Evolutionary conservation across 2,888 invertebrate genomes (phyloP).

Genomic region (Dendrolimus pini): DNA sequence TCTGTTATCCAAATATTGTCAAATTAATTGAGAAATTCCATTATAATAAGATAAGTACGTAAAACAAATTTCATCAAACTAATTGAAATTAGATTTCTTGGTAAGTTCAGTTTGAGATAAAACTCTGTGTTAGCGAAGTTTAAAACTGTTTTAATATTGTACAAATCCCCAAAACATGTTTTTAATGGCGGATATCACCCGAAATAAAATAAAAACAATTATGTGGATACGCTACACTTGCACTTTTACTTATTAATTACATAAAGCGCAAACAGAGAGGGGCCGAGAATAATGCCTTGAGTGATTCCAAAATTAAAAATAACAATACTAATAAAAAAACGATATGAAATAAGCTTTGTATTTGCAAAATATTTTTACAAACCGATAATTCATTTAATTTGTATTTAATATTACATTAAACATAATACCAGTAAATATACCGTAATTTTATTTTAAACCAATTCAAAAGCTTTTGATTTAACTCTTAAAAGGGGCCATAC

Average conservation of each 20-base stretch:
- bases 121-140: neutral
- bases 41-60: neutral
- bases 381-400: too few species aligned
- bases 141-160: neutral
- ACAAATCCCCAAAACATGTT: neutral
- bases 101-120: neutral
- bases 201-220: neutral
- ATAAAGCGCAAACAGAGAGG: neutral
- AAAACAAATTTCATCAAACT: neutral
- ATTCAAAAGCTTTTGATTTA: too few species aligned
- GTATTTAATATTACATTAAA: too few species aligned
- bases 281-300: neutral
- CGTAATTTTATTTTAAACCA: too few species aligned
- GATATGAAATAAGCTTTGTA: too few species aligned
- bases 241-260: neutral
- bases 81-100: neutral
- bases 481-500: too few species aligned
- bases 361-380: too few species aligned
- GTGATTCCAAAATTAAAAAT: neutral
- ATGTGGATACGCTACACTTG: neutral
- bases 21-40: too few species aligned
- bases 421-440: too few species aligned
- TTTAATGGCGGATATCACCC: neutral
- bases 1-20: too few species aligned
- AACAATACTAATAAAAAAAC: too few species aligned